Evolutionary conservation across 2,113 vertebrate genomes (phyloP), one percentile per base, ranked within the genome.

Genomic region (Gopherus flavomarginatus): DNA sequence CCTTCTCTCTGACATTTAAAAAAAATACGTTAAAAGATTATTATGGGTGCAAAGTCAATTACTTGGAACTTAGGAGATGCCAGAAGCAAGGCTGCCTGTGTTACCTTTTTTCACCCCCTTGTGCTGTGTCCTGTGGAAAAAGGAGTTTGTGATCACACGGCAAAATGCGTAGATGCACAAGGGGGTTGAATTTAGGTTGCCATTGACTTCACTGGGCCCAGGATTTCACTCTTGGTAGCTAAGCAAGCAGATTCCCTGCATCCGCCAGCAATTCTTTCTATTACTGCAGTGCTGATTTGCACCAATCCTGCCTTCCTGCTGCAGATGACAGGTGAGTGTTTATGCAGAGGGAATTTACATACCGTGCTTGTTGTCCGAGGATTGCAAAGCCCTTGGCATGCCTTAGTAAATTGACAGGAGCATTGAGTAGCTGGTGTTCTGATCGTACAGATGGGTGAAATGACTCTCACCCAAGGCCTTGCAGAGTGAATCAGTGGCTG

Each of bases 191-290:
- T 31, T 1, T 62, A 42, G 1, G 22, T 9, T 12, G 62, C 13
- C 0, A 11, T 65, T 78, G 17, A 54, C 35, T 6, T 44, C 11
- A 0, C 27, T 1, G 49, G 47, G 52, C 52, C 0, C 7, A 72
- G 86, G 75, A 1, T 50, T 57, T 80, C 24, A 0, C 2, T 3
- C 4, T 59, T 14, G 2, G 35, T 69, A n/a, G 65, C 35, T n/a
- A n/a, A 69, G 35, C 2, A 75, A 69, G 49, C 53, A n/a, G 59
- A 0, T 56, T 52, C 24, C 27, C 62, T 44, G 75, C 83, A 38
- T 2, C 53, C 22, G 11, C 1, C 85, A 4, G 54, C 81, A 1
- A 11, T 2, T 53, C 69, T 42, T 78, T 17, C 1, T 2, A 19
- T 35, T 19, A 9, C 17, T 22, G 75, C 75, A 13, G 24, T 1